Evolutionary conservation across 2,113 vertebrate genomes (phyloP).

Genomic region (Oreochromis tanganicae): DNA sequence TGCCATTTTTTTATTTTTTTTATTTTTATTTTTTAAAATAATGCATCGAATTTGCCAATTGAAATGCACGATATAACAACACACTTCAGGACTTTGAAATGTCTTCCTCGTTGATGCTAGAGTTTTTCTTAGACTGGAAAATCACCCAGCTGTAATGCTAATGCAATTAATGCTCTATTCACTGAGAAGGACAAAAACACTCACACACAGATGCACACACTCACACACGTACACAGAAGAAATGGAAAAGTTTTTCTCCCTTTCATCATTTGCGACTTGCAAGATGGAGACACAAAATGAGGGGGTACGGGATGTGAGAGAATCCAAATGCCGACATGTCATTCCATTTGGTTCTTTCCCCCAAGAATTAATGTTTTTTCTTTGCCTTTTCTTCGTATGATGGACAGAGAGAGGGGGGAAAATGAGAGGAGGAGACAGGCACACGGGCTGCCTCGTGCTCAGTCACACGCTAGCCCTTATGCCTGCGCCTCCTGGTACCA

Average conservation of each 20-base stretch:
- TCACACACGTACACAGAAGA: not conserved
- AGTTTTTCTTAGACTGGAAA: constrained; percentile 45
- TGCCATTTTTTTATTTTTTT: not conserved
- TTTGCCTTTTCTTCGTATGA: not conserved
- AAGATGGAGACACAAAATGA: constrained; percentile 20
- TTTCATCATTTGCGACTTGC: constrained; percentile 20
- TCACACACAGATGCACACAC: not conserved
- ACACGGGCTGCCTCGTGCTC: constrained; percentile 33
- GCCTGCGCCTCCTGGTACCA: constrained; percentile 51
- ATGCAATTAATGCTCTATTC: constrained; percentile 69
- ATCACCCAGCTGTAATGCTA: constrained; percentile 63
- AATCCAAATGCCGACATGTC: constrained; percentile 37
- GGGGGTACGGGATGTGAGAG: not conserved
- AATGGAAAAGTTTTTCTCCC: not conserved
- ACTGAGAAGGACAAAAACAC: not conserved
- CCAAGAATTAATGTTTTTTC: not conserved
- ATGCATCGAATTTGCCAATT: constrained; percentile 2
- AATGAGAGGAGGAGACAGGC: not conserved
- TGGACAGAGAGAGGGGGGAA: not conserved
- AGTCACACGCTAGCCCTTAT: constrained; percentile 41
- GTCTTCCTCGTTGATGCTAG: constrained; percentile 22
- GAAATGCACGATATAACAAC: constrained; percentile 49
- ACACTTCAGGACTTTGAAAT: constrained; percentile 32
- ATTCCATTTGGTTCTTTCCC: not conserved
- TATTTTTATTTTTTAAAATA: not conserved